phyloP scores from a whole-genome alignment of 1,140 invertebrate species.

The Achroia grisella region DNA sequence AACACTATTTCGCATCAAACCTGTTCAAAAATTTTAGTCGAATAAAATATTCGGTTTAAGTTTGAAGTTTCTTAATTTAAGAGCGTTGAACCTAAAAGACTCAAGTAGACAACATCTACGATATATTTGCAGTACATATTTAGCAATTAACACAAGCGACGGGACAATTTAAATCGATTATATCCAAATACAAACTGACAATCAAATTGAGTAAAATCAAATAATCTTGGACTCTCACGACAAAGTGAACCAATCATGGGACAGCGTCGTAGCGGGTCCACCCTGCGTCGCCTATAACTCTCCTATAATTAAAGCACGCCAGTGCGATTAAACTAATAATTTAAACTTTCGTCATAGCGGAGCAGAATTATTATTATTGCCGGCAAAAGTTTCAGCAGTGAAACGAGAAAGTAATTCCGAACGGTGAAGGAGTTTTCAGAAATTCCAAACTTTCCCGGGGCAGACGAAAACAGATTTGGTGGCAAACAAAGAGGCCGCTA shows the following conservation, averaged over 20 bases:
- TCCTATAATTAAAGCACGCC: constrained; percentile 54
- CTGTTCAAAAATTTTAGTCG: too few species aligned
- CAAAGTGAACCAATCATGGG: constrained; percentile 27
- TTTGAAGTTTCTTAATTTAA: too few species aligned
- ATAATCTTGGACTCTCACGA: constrained; percentile 7
- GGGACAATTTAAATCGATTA: neutral
- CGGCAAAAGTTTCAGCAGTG: constrained; percentile 43
- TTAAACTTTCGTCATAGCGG: constrained; percentile 67
- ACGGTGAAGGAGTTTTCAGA: constrained; percentile 38
- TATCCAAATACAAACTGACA: constrained; percentile 18
- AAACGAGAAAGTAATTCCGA: constrained; percentile 63
- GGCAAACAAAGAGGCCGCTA: constrained; percentile 48
- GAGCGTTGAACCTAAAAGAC: too few species aligned
- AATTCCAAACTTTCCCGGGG: constrained; percentile 48
- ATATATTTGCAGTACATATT: too few species aligned
- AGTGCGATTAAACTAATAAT: constrained; percentile 68
- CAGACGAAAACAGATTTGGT: constrained; percentile 63
- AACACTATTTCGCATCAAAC: too few species aligned
- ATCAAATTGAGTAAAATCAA: constrained; percentile 40
- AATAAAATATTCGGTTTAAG: too few species aligned
- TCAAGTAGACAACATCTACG: too few species aligned
- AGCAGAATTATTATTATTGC: constrained; percentile 65
- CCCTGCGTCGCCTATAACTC: constrained; percentile 13
- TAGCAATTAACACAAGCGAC: neutral
- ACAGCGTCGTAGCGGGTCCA: constrained; percentile 3